Evolutionary conservation across 37 sponge, comb jelly and placozoan species (phyloP).

Genomic region (Spongilla lacustris): DNA sequence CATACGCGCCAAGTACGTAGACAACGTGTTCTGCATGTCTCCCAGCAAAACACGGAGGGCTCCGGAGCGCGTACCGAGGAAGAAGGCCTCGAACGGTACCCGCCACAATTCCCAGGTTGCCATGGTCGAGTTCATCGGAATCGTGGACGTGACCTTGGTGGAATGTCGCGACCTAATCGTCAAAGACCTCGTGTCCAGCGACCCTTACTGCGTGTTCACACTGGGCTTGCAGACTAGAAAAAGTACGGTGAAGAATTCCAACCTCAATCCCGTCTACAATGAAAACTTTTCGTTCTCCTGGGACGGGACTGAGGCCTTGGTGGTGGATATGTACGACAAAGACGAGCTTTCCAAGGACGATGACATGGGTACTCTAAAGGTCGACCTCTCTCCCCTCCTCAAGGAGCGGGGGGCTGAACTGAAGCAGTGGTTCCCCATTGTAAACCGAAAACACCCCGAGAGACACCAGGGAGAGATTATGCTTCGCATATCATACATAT

Average conservation of each 20-base stretch:
- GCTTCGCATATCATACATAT: conserved; percentile 39
- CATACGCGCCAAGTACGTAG: conserved; percentile 80
- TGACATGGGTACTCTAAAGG: conserved; percentile 70
- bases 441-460: conserved; percentile 69
- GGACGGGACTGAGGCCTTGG: conserved; percentile 68
- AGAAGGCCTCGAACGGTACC: conserved; percentile 3
- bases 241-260: conserved; percentile 65
- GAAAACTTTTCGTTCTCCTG: conserved; percentile 85
- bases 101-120: conserved; percentile 6
- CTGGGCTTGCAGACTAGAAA: conserved; percentile 72
- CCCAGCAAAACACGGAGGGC: conserved; percentile 38
- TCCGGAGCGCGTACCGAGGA: conserved; percentile 53
- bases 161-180: conserved; percentile 54
- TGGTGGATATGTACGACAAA: conserved; percentile 77
- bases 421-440: conserved; percentile 63
- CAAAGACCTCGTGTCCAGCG: conserved; percentile 73
- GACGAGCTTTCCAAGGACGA: conserved; percentile 75
- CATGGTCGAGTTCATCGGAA: conserved; percentile 85
- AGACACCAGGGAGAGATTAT: conserved; percentile 68
- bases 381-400: conserved; percentile 48
- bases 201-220: conserved; percentile 70
- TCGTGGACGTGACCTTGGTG: conserved; percentile 62
- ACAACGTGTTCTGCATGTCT: conserved; percentile 50
- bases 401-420: conserved; percentile 15
- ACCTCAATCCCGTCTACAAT: conserved; percentile 72